Evolutionary conservation across 53 echinoderm and acorn worm species (phyloP).

Genomic region (Paracentrotus lividus): DNA sequence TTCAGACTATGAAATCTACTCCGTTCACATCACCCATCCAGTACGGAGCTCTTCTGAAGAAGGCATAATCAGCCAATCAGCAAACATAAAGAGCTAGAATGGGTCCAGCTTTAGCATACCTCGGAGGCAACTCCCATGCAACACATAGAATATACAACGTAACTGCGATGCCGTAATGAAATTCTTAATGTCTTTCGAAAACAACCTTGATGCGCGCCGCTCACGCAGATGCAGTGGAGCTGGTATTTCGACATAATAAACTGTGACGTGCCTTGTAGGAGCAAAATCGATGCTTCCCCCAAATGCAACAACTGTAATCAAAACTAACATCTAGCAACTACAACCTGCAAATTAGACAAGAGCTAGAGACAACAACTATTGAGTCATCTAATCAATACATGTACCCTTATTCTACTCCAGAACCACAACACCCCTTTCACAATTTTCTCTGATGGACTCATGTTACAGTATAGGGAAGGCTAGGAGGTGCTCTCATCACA

Average conservation of each 20-base stretch:
- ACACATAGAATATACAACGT: slow-evolving; percentile 90
- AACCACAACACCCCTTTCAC: slow-evolving; percentile 31
- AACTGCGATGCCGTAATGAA: slow-evolving; percentile 90
- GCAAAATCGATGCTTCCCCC: no score
- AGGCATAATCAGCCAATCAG: slow-evolving; percentile 94
- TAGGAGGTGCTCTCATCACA: slow-evolving; percentile 79
- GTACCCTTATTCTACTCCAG: neutral
- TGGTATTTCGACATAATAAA: slow-evolving; percentile 77
- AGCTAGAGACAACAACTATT: neutral
- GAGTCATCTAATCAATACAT: neutral
- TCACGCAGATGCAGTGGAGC: slow-evolving; percentile 78
- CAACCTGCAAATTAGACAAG: slow-evolving; percentile 41
- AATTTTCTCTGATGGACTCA: slow-evolving; percentile 62
- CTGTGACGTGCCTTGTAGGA: slow-evolving; percentile 77
- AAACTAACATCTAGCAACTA: no score
- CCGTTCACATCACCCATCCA: slow-evolving; percentile 87
- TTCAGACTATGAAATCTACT: slow-evolving; percentile 78
- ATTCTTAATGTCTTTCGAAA: slow-evolving; percentile 81
- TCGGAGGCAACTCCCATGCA: slow-evolving; percentile 89
- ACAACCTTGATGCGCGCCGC: slow-evolving; percentile 81
- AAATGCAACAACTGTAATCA: neutral
- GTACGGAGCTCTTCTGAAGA: slow-evolving; percentile 86
- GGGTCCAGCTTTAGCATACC: slow-evolving; percentile 77
- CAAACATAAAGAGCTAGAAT: slow-evolving; percentile 90
- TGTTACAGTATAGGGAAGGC: slow-evolving; percentile 85